These are phyloP conservation scores for Drosophila helvetica DNA, from an alignment of 2,888 invertebrate species.

Conservation along the genomic window DNA sequence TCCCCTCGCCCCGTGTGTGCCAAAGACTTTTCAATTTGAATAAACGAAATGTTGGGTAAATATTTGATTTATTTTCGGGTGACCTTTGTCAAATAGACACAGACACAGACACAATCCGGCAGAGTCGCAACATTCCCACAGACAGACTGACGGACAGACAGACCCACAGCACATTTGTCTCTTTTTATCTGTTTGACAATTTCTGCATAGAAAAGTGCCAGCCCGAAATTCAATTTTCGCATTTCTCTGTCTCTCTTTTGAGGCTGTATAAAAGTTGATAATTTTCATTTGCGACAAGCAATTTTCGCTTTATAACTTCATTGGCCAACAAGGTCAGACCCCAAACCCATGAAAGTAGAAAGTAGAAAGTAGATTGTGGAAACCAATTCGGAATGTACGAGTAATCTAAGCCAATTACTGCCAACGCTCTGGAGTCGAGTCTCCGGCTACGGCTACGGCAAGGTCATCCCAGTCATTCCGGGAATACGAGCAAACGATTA, in stretches of 20 bases:
- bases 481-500: slow-evolving; percentile 75
- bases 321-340: slow-evolving; percentile 53
- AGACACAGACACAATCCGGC: slow-evolving; percentile 31
- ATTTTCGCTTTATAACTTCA: slow-evolving; percentile 73
- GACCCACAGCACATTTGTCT: slow-evolving; percentile 54
- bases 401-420: slow-evolving; percentile 70
- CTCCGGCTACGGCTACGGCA: slow-evolving; percentile 33
- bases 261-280: slow-evolving; percentile 54
- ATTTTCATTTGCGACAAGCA: slow-evolving; percentile 70
- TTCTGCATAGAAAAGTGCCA: neutral
- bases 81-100: slow-evolving; percentile 70
- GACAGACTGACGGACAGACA: neutral
- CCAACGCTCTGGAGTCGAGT: slow-evolving; percentile 26
- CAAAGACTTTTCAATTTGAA: slow-evolving; percentile 75
- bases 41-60: slow-evolving; percentile 65
- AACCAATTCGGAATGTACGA: slow-evolving; percentile 67
- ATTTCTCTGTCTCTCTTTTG: slow-evolving; percentile 19
- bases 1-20: slow-evolving; percentile 16
- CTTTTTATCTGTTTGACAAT: slow-evolving; percentile 52
- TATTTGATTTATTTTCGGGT: slow-evolving; percentile 76
- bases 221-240: slow-evolving; percentile 68
- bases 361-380: slow-evolving; percentile 9
- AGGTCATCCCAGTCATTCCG: slow-evolving; percentile 72
- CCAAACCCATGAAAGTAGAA: neutral
- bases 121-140: slow-evolving; percentile 13